Evolutionary conservation across 2,888 invertebrate species (phyloP), one percentile per base, ranked within the genome.

Genomic region (Cosmia pyralina): DNA sequence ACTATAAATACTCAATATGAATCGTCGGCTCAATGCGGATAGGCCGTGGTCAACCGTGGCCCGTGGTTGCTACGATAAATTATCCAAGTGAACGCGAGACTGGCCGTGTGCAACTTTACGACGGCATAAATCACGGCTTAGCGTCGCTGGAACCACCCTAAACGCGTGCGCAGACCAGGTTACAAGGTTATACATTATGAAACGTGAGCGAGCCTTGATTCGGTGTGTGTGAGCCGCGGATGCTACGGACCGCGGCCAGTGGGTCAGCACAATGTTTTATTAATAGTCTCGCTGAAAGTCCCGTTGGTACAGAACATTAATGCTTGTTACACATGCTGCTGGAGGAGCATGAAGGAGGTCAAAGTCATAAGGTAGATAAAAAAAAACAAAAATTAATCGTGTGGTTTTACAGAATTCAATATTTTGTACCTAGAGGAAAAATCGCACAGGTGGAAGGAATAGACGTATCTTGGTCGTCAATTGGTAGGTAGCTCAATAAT

Each of bases 21-120:
- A 92, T 92, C 89, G 82, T 76, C 69, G 88, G 83, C 82, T 88
- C 88, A 92, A 92, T 91, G 91, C 90, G 88, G 90, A 91, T 92
- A 92, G 92, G 90, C 91, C 86, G 88, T 89, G 92, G 93, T 92
- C 93, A 93, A 92, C 92, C 94, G 92, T 92, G 91, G 91, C 92
- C 77, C 64, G 34, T 84, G 81, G 81, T 79, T 83, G 86, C 85
- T 84, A 86, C 90, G 82, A 95, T 95, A 95, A 95, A 95, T 95
- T 95, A 96, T 95, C 92, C 95, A 95, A 94, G 93, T 94, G 94
- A 95, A 90, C 91, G 94, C 93, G 92, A 94, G 94, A 94, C 93
- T 92, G 91, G 90, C 93, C 91, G 93, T 92, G 93, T 93, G 93
- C 92, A 91, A 92, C 89, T 95, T 95, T 95, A 96, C 93, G 95